phyloP scores from a whole-genome alignment of 2,113 vertebrate genomes.

The Mustelus asterias region DNA sequence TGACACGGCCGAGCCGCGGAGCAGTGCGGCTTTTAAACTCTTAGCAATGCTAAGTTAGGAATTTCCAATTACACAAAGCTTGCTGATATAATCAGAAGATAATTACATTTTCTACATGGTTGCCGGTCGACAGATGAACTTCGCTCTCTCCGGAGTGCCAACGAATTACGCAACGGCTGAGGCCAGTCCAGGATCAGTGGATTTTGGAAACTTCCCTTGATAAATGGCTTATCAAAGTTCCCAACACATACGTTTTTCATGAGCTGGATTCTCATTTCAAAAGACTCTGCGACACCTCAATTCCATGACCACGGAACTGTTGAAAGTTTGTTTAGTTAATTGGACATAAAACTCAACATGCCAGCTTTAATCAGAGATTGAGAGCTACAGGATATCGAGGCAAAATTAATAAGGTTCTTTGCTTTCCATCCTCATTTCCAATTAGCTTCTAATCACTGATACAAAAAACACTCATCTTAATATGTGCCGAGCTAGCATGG shows the following conservation, averaged over 20 bases:
- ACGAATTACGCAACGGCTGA: background rate
- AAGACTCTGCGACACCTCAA: background rate
- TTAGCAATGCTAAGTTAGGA: background rate
- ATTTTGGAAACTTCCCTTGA: background rate
- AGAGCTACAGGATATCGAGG: background rate
- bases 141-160: background rate
- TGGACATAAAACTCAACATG: background rate
- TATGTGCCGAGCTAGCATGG: background rate
- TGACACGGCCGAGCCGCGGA: background rate
- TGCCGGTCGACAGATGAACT: background rate
- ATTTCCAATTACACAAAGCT: background rate
- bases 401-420: background rate
- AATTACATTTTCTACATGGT: background rate
- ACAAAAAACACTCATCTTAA: background rate
- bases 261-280: background rate
- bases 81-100: slow-evolving; percentile 21
- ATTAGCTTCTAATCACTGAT: background rate
- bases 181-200: too few species aligned
- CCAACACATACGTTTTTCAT: background rate
- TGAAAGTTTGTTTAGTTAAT: slow-evolving; percentile 2
- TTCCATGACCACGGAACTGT: background rate
- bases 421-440: background rate
- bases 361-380: background rate
- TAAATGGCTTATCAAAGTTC: background rate
- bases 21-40: background rate